Evolutionary conservation across 2,888 invertebrate species (phyloP), one percentile per base, ranked within the genome.

Genomic region (Stenchaetothrips biformis): DNA sequence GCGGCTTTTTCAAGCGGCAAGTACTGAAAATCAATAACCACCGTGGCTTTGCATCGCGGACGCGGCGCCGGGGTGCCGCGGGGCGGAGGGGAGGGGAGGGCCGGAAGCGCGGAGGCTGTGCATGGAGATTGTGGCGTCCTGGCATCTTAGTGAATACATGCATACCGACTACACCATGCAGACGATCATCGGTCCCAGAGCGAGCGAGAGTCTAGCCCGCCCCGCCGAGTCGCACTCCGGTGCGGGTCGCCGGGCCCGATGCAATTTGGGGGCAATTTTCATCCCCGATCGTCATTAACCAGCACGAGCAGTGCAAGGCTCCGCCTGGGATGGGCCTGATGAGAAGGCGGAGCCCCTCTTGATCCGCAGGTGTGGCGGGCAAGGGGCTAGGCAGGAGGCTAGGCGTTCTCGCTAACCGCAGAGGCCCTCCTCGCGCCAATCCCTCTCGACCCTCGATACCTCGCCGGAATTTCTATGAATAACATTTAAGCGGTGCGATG

Each of bases 391-490:
- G n/a, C n/a, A n/a, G n/a, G n/a, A n/a, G n/a, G n/a, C n/a, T n/a
- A n/a, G n/a, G n/a, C n/a, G n/a, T n/a, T n/a, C 37, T 37, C 37
- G 37, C 37, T 37, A 37, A 37, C 4, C 37, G 37, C 37, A 37
- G 37, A 37, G 37, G 4, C 37, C 37, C 37, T 37, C 37, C 37
- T 4, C 37, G 37, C 37, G 2, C 37, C 37, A 37, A 37, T 37
- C 37, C 37, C 37, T 37, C 37, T 37, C 37, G 37, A 37, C 37
- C 37, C 37, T 37, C 37, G 37, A 37, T 37, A 37, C 67, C 67
- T 7, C 25, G 21, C 67, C 8, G 67, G 67, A 74, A 74, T 74
- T 74, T 74, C 67, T 74, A 74, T 74, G 67, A 74, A 74, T 74
- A 74, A 74, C 67, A 74, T 74, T 74, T 74, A 8, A 74, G 67